A percentile compares a stretch with the other conserved stretches of the same genome.
Conservation (phyloP, 2,113 vertebrate genomes). For the Lichenostomus cassidix region DNA sequence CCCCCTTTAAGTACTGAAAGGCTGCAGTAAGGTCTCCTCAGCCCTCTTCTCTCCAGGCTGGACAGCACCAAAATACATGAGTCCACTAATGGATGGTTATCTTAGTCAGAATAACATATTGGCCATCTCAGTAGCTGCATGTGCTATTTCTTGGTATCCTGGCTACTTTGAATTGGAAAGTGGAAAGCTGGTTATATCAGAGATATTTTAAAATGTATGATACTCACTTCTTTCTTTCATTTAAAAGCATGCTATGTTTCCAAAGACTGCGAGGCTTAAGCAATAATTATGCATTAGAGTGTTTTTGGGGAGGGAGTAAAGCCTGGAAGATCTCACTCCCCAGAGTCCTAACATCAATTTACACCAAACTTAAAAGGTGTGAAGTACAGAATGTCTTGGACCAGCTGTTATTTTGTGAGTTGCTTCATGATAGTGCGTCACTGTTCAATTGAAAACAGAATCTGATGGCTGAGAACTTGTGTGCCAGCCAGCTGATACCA, state of each 20-base stretch:
- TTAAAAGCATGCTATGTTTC: neutral
- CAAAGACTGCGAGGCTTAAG: neutral
- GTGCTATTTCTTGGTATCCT: neutral
- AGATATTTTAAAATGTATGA: neutral
- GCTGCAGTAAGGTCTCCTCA: fast-evolving
- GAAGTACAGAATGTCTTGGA: neutral
- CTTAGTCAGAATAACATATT: neutral
- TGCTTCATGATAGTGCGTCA: neutral
- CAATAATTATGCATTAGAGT: neutral
- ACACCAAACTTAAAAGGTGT: neutral
- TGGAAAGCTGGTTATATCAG: neutral
- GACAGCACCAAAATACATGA: neutral
- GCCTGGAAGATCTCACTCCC: neutral
- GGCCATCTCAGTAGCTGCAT: neutral
- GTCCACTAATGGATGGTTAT: neutral
- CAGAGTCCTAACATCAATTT: neutral
- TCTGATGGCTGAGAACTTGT: neutral
- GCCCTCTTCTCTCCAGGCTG: neutral
- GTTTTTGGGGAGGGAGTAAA: neutral
- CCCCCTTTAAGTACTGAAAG: neutral
- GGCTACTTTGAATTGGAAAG: neutral
- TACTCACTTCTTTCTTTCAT: neutral
- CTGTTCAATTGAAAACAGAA: neutral
- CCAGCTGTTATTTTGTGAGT: neutral
- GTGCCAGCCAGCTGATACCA: neutral